phyloP scores from a whole-genome alignment of 2,113 vertebrate species.

The Aramus guarauna region DNA sequence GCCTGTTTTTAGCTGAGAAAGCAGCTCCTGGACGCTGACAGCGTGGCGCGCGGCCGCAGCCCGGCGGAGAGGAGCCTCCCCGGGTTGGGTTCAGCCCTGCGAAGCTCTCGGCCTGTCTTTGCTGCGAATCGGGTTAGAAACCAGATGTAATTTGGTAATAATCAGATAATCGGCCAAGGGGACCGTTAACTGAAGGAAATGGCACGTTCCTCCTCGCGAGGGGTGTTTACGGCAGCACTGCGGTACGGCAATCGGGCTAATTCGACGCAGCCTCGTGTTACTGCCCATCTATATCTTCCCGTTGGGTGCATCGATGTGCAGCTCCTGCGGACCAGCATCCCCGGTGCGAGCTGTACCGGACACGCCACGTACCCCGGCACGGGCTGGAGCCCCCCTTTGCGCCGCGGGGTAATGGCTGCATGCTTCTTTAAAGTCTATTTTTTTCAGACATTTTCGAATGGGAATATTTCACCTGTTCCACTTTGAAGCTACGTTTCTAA shows the following conservation, averaged over 20 bases:
- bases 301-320: not conserved
- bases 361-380: fast-evolving
- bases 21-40: not conserved
- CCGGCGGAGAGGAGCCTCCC: not conserved
- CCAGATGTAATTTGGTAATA: not conserved
- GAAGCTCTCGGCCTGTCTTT: not conserved
- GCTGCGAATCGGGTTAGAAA: not conserved
- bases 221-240: not conserved
- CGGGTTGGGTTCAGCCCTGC: fast-evolving
- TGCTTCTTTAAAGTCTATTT: not conserved
- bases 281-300: fast-evolving
- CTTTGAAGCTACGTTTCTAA: not conserved
- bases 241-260: not conserved
- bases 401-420: fast-evolving
- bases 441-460: not conserved
- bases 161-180: not conserved
- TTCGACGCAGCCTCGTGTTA: not conserved
- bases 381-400: not conserved
- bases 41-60: not conserved
- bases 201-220: not conserved
- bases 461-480: not conserved
- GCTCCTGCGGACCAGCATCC: not conserved
- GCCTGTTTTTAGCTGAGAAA: not conserved
- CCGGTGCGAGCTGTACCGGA: not conserved
- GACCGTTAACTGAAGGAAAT: not conserved